Percentiles rank a stretch among this genome's conserved stretches.
Evolutionary conservation across 2,888 invertebrate genomes (phyloP).

Genomic region (Parnassius apollo): DNA sequence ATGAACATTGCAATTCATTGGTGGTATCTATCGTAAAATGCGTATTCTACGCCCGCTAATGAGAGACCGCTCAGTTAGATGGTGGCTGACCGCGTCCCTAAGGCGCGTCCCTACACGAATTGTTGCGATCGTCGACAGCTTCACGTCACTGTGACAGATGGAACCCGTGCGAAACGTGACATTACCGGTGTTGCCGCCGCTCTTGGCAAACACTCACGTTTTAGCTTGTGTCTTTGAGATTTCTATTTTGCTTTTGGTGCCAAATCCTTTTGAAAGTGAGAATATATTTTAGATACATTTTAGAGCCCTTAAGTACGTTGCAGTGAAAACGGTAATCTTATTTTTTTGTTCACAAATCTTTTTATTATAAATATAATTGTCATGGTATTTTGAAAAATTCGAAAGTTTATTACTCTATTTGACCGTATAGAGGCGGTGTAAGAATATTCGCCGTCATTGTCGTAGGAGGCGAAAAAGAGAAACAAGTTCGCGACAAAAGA

Average conservation of each 20-base stretch:
- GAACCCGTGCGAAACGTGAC: constrained; percentile 37
- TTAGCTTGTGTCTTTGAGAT: constrained; percentile 26
- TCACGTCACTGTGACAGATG: constrained; percentile 31
- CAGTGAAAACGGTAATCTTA: background rate
- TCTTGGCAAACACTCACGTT: constrained; percentile 42
- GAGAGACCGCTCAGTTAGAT: constrained; percentile 53
- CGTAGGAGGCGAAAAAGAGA: no score
- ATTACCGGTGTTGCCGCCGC: constrained; percentile 40
- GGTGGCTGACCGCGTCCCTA: constrained; percentile 23
- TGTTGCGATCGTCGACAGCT: constrained; percentile 27
- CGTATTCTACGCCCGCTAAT: constrained; percentile 47
- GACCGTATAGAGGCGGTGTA: no score
- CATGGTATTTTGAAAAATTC: no score
- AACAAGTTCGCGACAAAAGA: no score
- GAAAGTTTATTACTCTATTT: no score
- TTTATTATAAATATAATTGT: no score
- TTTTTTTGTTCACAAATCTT: no score
- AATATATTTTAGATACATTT: constrained; percentile 29
- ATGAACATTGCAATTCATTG: constrained; percentile 38
- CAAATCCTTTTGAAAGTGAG: constrained; percentile 40
- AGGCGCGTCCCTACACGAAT: constrained; percentile 5
- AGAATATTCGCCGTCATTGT: no score
- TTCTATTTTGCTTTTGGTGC: constrained; percentile 36
- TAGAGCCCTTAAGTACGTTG: constrained; percentile 1
- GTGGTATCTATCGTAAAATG: constrained; percentile 51